These are phyloP conservation scores for Anneissia japonica DNA, from an alignment of 35 echinoderm and acorn worm genomes.

Conservation along the genomic window DNA sequence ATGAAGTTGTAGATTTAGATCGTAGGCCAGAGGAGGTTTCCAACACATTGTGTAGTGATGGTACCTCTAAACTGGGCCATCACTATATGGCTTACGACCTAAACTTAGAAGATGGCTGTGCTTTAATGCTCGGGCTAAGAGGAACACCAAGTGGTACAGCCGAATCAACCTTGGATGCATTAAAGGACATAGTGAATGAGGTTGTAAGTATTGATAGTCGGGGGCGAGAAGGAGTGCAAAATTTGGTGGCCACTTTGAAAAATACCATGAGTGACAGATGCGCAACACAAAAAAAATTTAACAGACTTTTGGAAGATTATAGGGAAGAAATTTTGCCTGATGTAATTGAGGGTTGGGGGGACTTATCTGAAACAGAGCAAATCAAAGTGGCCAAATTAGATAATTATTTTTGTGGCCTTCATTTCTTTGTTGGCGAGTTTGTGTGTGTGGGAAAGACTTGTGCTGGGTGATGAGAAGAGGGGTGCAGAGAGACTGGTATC, in stretches of 20 bases:
- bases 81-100: conserved; percentile 56
- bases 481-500: no score
- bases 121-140: conserved; percentile 32
- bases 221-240: no score
- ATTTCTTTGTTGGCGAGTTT: not conserved
- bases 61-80: conserved; percentile 48
- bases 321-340: not conserved
- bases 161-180: no score
- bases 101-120: not conserved
- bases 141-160: conserved; percentile 14
- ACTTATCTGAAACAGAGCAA: not conserved
- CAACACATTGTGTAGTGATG: conserved; percentile 12
- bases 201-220: no score
- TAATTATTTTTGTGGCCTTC: no score
- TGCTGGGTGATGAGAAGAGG: not conserved
- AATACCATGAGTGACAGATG: not conserved
- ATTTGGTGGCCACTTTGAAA: not conserved
- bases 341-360: not conserved
- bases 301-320: not conserved
- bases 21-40: not conserved
- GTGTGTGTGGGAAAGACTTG: not conserved
- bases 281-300: not conserved
- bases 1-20: no score
- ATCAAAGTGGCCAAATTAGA: no score
- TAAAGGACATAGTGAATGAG: no score